phyloP scores from a whole-genome alignment of 2,113 vertebrate species.

The Epinephelus fuscoguttatus region DNA sequence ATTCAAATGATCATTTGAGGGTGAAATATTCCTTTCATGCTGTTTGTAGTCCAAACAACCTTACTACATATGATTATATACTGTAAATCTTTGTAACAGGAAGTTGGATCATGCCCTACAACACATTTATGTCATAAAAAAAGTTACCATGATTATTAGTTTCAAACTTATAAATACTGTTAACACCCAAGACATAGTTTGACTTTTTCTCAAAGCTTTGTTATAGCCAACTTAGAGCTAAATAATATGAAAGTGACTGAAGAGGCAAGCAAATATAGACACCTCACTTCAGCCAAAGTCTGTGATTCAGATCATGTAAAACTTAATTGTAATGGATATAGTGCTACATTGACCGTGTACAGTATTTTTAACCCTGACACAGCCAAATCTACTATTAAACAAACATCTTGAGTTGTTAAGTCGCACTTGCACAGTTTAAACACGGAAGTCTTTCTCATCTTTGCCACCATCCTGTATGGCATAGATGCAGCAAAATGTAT shows the following conservation, averaged over 20 bases:
- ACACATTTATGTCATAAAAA: no score
- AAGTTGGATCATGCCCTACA: no score
- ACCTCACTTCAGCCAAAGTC: neutral
- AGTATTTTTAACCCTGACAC: neutral
- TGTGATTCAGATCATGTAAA: neutral
- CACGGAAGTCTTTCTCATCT: neutral
- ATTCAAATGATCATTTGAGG: no score
- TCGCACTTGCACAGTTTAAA: neutral
- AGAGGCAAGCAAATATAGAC: neutral
- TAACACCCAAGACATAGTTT: no score
- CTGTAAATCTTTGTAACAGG: no score
- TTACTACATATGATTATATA: no score
- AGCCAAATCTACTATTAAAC: neutral
- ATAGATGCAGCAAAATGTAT: neutral
- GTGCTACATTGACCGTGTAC: neutral
- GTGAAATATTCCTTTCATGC: no score
- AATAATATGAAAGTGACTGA: neutral
- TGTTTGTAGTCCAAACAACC: no score
- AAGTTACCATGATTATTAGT: no score
- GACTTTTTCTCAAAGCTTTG: no score
- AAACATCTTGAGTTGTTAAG: neutral
- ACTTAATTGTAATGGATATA: neutral
- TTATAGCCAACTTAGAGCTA: no score
- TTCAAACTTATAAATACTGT: no score
- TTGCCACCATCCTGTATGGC: neutral